Evolutionary conservation across 92 coral and sea anemone genomes (phyloP), one percentile per base, ranked within the genome.

Genomic region (Zoanthus sansibaricus): DNA sequence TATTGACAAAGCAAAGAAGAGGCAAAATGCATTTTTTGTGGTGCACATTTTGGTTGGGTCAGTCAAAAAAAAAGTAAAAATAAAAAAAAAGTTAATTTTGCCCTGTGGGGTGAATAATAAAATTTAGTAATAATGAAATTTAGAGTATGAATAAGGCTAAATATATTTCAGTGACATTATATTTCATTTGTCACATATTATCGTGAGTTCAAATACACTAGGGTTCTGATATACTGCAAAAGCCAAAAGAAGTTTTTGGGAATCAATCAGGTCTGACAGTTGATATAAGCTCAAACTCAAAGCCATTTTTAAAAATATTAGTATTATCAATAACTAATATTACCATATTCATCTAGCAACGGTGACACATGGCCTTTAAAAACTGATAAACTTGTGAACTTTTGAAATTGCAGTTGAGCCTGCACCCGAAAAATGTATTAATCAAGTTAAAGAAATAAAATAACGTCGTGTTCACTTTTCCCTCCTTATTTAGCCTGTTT

Each of bases 381-480:
- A 62, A 62, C 69, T 62, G 69, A 62, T 62, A 25, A 62, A 62
- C 69, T 62, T 62, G 69, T 62, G 69, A 25, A 25, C 69, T 62
- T 16, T 62, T 62, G 69, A 8, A 62, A 62, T 25, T 14, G 25
- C 69, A 62, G 69, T 62, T 62, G 7, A 62, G 25, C 69, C 25
- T 8, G 7, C 18, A 62, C 25, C 69, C 69, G 0, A 62, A 62
- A 62, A 62, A 62, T 62, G 16, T 2, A 11, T 62, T 62, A 25
- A 25, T 25, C 25, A 25, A 25, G 25, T 25, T 25, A 25, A 25
- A 25, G 25, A 25, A 25, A 25, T 25, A 25, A 25, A 25, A 12
- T 15, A 56, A 3, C 42, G 7, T 52, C 6, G 4, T 1, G 58
- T 52, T 52, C 64, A 56, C 64, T 56, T 56, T 56, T 56, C 13